These are phyloP conservation scores for Eueides isabella DNA, from an alignment of 1,140 invertebrate species.

Conservation along the genomic window DNA sequence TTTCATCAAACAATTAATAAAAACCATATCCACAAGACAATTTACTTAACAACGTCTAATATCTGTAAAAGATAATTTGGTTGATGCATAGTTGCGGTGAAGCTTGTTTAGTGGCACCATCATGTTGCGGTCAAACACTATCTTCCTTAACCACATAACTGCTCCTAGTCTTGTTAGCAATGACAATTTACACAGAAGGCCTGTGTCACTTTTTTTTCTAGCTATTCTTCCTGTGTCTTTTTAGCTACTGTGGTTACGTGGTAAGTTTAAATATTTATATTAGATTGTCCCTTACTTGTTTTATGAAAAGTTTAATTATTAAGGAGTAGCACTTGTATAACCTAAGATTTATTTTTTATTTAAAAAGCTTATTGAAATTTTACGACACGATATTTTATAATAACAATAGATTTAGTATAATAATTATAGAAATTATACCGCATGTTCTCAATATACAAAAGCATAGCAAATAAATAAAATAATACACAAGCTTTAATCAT, in stretches of 20 bases:
- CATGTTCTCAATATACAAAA: no score
- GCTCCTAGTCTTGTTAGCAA: conserved; percentile 63
- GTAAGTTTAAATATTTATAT: neutral
- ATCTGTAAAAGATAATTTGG: conserved; percentile 25
- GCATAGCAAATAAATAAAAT: neutral
- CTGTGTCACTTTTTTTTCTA: conserved; percentile 44
- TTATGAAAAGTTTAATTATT: neutral
- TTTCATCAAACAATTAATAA: no score
- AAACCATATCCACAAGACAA: neutral
- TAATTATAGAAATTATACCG: no score
- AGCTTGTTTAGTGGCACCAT: conserved; percentile 57
- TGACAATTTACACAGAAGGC: conserved; percentile 53
- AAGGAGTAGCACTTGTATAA: no score
- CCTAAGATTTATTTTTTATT: no score
- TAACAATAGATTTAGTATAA: no score
- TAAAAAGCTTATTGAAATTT: no score
- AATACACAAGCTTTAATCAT: neutral
- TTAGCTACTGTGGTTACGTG: conserved; percentile 47
- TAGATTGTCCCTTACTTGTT: neutral
- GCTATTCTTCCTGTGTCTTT: conserved; percentile 17
- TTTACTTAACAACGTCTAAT: conserved; percentile 4
- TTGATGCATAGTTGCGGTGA: conserved; percentile 43
- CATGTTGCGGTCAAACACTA: conserved; percentile 67
- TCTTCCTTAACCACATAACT: conserved; percentile 55
- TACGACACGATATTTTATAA: no score